Base-by-base conservation (phyloP, 2,888 invertebrate genomes). In the Clanis bilineata region DNA sequence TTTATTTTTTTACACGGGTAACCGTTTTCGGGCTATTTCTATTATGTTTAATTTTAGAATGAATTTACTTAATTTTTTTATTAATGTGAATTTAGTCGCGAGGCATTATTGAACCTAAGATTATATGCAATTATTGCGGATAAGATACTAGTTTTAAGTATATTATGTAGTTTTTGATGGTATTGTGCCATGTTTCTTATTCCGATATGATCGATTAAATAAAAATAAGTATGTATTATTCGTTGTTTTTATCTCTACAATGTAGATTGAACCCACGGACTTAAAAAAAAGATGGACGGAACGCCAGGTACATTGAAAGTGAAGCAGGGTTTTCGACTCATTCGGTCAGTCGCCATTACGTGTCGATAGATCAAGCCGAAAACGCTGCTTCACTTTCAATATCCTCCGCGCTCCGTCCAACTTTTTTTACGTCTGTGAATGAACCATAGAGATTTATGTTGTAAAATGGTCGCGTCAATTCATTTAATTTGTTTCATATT, bases 371-470 rank as follows among this genome's bases (percentile, higher is more conserved):
- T n/a, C n/a, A n/a, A n/a, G n/a, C n/a, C n/a, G n/a, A n/a, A n/a
- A n/a, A n/a, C n/a, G n/a, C n/a, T n/a, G n/a, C n/a, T n/a, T n/a
- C n/a, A n/a, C n/a, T n/a, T n/a, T n/a, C n/a, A n/a, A n/a, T n/a
- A n/a, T n/a, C n/a, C n/a, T n/a, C n/a, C n/a, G n/a, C n/a, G n/a
- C n/a, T n/a, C n/a, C n/a, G n/a, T n/a, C n/a, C n/a, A n/a, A n/a
- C n/a, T n/a, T n/a, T n/a, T n/a, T n/a, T n/a, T n/a, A 47, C 9
- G 2, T 9, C n/a, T 22, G 4, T 22, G 1, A 55, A 41, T 64
- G 56, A 63, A 59, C 73, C 73, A 74, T 67, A 64, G 62, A 43
- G 74, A 73, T 72, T 71, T 66, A 6, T 23, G 32, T 51, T 4
- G 32, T 56, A 65, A 51, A 55, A 66, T 63, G 66, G 47, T 62